Evolutionary conservation across 1,140 invertebrate species (phyloP).

Genomic region (Drosophila pseudoobscura): DNA sequence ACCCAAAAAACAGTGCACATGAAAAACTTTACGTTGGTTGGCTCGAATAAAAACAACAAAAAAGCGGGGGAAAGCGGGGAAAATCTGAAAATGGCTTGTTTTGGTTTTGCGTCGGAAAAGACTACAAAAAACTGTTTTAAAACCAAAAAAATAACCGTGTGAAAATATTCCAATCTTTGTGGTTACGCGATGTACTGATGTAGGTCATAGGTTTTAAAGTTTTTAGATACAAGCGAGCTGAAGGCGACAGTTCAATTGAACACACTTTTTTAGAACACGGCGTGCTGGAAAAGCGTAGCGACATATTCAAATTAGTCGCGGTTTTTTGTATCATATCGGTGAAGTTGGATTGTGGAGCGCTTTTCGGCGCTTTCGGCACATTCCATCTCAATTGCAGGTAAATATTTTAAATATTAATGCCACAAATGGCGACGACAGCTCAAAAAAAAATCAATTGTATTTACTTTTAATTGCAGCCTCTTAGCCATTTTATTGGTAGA

Average conservation of each 20-base stretch:
- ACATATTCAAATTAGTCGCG: constrained; percentile 1
- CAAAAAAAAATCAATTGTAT: too few species aligned
- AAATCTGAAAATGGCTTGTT: constrained; percentile 53
- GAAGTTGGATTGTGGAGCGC: too few species aligned
- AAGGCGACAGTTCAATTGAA: constrained; percentile 40
- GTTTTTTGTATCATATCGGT: too few species aligned
- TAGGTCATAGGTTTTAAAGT: constrained; percentile 44
- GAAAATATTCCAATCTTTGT: constrained; percentile 50
- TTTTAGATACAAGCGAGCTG: constrained; percentile 24
- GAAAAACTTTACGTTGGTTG: constrained; percentile 33
- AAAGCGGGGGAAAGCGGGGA: constrained; percentile 10
- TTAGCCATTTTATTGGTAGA: too few species aligned
- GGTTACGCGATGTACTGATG: constrained; percentile 43
- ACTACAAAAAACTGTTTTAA: too few species aligned
- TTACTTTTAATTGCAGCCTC: too few species aligned
- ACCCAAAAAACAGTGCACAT: neutral
- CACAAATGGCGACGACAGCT: too few species aligned
- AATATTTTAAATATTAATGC: too few species aligned
- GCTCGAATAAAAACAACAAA: constrained; percentile 31
- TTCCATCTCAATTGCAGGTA: too few species aligned
- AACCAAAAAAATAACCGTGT: constrained; percentile 31
- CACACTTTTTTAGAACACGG: constrained; percentile 13
- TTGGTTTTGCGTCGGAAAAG: constrained; percentile 39
- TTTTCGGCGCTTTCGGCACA: too few species aligned
- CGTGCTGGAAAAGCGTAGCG: neutral